Conservation (phyloP, 1,140 invertebrate genomes). For the Drosophila rhopaloa region DNA sequence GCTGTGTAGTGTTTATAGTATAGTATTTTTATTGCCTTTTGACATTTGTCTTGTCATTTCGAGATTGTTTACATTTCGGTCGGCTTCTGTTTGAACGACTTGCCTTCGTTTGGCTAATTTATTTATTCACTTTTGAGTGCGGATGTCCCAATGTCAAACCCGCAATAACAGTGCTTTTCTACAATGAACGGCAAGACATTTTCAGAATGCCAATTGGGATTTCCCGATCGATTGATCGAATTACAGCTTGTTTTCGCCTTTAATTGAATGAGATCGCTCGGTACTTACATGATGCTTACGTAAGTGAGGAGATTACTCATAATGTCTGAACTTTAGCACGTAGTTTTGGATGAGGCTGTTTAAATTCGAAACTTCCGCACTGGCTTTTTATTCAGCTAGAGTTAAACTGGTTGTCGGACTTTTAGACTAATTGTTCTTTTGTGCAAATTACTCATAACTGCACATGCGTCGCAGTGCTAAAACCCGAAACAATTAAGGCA, state of each 20-base stretch:
- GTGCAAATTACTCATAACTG: conserved; percentile 39
- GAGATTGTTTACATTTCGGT: conserved; percentile 20
- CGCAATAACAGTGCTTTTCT: not conserved
- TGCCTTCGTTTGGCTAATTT: conserved; percentile 23
- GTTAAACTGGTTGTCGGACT: conserved; percentile 14
- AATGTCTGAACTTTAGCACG: not conserved
- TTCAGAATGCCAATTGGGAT: conserved; percentile 19
- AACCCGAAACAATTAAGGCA: conserved; percentile 60
- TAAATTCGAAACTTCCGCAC: conserved; percentile 15
- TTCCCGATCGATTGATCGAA: conserved; percentile 37
- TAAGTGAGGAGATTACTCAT: conserved; percentile 18
- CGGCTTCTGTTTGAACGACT: conserved; percentile 22
- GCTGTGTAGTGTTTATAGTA: not conserved
- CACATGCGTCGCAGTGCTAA: conserved; percentile 17
- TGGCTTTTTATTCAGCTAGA: not conserved
- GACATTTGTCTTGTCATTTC: conserved; percentile 14
- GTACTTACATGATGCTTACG: not conserved
- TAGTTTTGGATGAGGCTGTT: not conserved
- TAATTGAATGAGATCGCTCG: conserved; percentile 13
- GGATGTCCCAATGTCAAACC: conserved; percentile 24
- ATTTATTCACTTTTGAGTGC: conserved; percentile 27
- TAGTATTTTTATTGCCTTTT: not conserved
- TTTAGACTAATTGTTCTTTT: conserved; percentile 47
- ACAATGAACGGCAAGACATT: conserved; percentile 9
- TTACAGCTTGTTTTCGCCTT: conserved; percentile 14